phyloP scores from a whole-genome alignment of 2,797 vertebrate species.

The Rallus crepitans region DNA sequence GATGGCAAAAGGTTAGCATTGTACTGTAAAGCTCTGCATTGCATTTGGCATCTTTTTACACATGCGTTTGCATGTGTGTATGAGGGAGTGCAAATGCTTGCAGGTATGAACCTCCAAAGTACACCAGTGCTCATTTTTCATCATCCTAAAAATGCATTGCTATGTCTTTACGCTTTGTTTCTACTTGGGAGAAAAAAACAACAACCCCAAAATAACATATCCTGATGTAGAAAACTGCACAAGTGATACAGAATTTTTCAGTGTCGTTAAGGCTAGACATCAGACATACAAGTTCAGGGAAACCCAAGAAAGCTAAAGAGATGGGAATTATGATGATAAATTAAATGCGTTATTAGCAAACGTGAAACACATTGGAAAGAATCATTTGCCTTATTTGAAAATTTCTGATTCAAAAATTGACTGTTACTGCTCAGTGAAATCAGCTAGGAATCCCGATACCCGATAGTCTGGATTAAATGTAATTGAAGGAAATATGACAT shows the following conservation, averaged over 20 bases:
- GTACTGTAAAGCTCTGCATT: not conserved
- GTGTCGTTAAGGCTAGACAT: not conserved
- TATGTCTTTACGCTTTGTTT: not conserved
- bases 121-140: not conserved
- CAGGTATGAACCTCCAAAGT: not conserved
- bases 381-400: not conserved
- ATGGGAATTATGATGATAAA: not conserved
- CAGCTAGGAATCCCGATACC: not conserved
- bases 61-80: not conserved
- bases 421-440: not conserved
- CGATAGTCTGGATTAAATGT: not conserved
- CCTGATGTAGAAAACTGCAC: not conserved
- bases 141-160: not conserved
- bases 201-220: not conserved
- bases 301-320: not conserved
- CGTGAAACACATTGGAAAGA: not conserved
- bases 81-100: not conserved
- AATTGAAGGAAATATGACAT: not conserved
- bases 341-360: not conserved
- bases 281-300: not conserved
- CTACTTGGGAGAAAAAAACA: not conserved
- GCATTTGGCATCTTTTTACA: not conserved
- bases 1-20: not conserved
- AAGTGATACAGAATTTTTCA: not conserved
- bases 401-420: not conserved